A percentile compares a stretch with the other conserved stretches of the same genome.
Evolutionary conservation across 2,888 invertebrate genomes (phyloP).

Genomic region (Herminia tarsipennalis): DNA sequence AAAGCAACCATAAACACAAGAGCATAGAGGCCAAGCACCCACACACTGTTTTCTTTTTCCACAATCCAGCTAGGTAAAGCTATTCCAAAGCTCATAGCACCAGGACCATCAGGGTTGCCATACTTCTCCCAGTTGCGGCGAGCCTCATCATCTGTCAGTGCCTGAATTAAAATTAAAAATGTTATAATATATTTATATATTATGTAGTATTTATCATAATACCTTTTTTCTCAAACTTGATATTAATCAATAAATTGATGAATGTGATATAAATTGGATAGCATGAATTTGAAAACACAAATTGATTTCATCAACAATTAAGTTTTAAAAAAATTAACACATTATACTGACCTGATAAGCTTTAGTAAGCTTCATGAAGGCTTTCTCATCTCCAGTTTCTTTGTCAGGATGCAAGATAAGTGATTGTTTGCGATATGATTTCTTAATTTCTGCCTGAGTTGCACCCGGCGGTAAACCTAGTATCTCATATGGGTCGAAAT

Average conservation of each 20-base stretch:
- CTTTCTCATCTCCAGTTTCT: constrained; percentile 98
- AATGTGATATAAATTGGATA: too few relatives aligned
- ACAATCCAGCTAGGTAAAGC: constrained; percentile 99
- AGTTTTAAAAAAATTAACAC: too few relatives aligned
- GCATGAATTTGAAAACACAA: too few relatives aligned
- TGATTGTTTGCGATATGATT: constrained; percentile 97
- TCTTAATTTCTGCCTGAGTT: constrained; percentile 95
- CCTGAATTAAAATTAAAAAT: constrained; percentile 83
- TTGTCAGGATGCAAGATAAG: constrained; percentile 98
- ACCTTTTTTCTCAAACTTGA: too few relatives aligned
- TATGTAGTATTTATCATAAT: too few relatives aligned
- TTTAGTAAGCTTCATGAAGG: constrained; percentile 99
- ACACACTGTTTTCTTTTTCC: constrained; percentile 99
- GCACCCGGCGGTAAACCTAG: constrained; percentile 95
- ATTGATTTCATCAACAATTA: too few relatives aligned
- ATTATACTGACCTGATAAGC: constrained; percentile 89
- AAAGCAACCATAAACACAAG: constrained; percentile 99
- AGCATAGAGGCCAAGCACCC: constrained; percentile 98
- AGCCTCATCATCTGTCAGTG: constrained; percentile 98
- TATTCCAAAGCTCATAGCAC: constrained; percentile 99
- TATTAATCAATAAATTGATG: too few relatives aligned
- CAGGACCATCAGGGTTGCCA: constrained; percentile 99
- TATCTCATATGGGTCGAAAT: constrained; percentile 99
- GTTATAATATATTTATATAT: too few relatives aligned
- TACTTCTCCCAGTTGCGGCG: constrained; percentile 99